Conservation (phyloP, 1,140 invertebrate species). For the Magallana ariakensis region DNA sequence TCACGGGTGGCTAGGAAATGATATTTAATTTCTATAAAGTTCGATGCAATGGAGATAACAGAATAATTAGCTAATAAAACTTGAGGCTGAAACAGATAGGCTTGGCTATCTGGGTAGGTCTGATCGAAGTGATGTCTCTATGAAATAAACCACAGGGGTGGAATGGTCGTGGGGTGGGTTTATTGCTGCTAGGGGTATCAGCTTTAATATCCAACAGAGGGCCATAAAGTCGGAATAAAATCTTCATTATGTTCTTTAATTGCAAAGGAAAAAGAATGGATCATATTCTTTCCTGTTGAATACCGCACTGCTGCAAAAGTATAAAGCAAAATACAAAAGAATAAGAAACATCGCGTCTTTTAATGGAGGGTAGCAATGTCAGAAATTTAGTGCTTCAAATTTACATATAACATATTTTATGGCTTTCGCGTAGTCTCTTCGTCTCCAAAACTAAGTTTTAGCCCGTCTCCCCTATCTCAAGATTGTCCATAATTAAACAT, state of each 20-base stretch:
- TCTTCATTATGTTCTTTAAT: constrained; percentile 10
- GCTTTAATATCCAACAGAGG: constrained; percentile 13
- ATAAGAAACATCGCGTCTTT: constrained; percentile 17
- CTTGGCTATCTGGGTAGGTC: background rate
- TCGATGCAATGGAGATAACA: constrained; percentile 6
- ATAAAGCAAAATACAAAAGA: constrained; percentile 34
- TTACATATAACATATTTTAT: constrained; percentile 38
- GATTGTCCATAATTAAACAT: constrained; percentile 37
- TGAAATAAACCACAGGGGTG: constrained; percentile 29
- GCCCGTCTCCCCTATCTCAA: background rate
- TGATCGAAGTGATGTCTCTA: background rate
- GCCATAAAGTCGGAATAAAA: constrained; percentile 30
- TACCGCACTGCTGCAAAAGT: constrained; percentile 17
- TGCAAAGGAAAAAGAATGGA: constrained; percentile 20
- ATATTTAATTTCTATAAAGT: constrained; percentile 9
- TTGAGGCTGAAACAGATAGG: constrained; percentile 30
- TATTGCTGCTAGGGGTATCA: constrained; percentile 27
- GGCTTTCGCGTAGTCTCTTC: constrained; percentile 28
- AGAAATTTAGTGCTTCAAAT: constrained; percentile 37
- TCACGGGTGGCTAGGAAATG: constrained; percentile 4
- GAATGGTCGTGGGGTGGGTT: background rate
- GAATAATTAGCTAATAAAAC: constrained; percentile 32
- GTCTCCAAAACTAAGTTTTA: constrained; percentile 19
- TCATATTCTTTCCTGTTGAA: constrained; percentile 9
- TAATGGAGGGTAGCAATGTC: constrained; percentile 27